Evolutionary conservation across 1,140 invertebrate species (phyloP).

Genomic region (Telenomus remus): DNA sequence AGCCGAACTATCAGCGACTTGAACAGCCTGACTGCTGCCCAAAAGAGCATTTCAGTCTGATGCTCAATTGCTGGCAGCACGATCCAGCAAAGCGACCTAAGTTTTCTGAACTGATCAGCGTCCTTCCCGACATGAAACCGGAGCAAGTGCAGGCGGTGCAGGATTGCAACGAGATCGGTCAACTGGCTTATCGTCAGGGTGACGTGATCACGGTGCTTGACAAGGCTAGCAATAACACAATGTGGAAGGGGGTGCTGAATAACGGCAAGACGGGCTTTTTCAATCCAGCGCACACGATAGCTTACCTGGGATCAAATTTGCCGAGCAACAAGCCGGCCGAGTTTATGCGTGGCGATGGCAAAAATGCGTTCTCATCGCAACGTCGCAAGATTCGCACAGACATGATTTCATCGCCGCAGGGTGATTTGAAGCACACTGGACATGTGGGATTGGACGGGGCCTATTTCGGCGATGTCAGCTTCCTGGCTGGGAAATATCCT

Average conservation of each 20-base stretch:
- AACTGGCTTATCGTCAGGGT: constrained; percentile 88
- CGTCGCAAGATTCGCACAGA: constrained; percentile 86
- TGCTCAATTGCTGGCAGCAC: constrained; percentile 97
- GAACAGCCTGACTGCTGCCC: constrained; percentile 97
- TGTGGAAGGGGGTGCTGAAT: constrained; percentile 91
- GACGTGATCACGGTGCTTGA: constrained; percentile 96
- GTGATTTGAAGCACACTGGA: constrained; percentile 95
- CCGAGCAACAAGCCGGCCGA: constrained; percentile 80
- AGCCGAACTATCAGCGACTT: constrained; percentile 90
- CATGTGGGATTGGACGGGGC: constrained; percentile 98
- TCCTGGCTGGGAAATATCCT: constrained; percentile 86
- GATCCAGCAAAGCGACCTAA: constrained; percentile 92
- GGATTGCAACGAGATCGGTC: constrained; percentile 78
- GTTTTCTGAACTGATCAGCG: constrained; percentile 88
- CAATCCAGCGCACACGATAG: constrained; percentile 91
- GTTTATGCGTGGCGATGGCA: constrained; percentile 78
- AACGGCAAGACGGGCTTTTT: constrained; percentile 92
- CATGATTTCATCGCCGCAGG: constrained; percentile 98
- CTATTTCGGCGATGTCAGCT: constrained; percentile 96
- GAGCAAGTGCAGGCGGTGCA: constrained; percentile 90
- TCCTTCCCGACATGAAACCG: constrained; percentile 90
- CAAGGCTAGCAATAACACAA: constrained; percentile 80
- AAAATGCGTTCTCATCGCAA: constrained; percentile 77
- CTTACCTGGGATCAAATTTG: constrained; percentile 88
- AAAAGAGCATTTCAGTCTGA: constrained; percentile 92